These are phyloP conservation scores for Vanacampus margaritifer DNA, from an alignment of 2,113 vertebrate species.

Conservation along the genomic window DNA sequence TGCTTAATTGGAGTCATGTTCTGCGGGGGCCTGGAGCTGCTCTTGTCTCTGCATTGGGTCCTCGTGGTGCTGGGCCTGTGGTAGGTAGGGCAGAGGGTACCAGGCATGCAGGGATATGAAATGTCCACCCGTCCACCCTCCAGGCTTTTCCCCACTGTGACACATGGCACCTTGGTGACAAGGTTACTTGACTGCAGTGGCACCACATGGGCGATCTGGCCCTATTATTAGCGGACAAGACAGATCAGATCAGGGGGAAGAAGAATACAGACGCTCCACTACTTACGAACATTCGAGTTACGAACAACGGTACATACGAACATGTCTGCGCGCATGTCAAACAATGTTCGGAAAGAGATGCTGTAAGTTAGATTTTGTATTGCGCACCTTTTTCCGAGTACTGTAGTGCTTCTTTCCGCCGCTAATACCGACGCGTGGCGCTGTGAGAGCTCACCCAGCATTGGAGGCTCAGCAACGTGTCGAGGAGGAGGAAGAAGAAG, in stretches of 20 bases:
- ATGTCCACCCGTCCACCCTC: slow-evolving; percentile 53
- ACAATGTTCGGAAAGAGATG: no score
- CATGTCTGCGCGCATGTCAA: no score
- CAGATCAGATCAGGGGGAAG: slow-evolving; percentile 24
- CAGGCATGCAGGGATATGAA: slow-evolving; percentile 56
- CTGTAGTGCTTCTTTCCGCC: no score
- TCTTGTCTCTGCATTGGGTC: slow-evolving; percentile 38
- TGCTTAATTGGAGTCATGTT: slow-evolving; percentile 71
- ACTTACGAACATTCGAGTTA: no score
- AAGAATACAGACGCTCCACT: no score
- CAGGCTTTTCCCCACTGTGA: slow-evolving; percentile 49
- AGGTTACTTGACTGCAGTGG: slow-evolving; percentile 55
- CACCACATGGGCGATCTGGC: slow-evolving; percentile 54
- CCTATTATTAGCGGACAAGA: slow-evolving; percentile 60
- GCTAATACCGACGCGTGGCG: no score
- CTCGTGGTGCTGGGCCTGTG: slow-evolving; percentile 41
- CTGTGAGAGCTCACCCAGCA: no score
- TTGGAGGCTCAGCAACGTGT: no score
- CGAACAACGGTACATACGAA: no score
- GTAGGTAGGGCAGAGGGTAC: slow-evolving; percentile 44
- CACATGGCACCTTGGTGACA: slow-evolving; percentile 63
- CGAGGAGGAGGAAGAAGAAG: no score
- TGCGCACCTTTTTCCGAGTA: no score
- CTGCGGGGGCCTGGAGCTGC: slow-evolving; percentile 59
- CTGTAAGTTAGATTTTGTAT: no score